phyloP scores from a whole-genome alignment of 2,113 vertebrate species.

The Aleadryas rufinucha region DNA sequence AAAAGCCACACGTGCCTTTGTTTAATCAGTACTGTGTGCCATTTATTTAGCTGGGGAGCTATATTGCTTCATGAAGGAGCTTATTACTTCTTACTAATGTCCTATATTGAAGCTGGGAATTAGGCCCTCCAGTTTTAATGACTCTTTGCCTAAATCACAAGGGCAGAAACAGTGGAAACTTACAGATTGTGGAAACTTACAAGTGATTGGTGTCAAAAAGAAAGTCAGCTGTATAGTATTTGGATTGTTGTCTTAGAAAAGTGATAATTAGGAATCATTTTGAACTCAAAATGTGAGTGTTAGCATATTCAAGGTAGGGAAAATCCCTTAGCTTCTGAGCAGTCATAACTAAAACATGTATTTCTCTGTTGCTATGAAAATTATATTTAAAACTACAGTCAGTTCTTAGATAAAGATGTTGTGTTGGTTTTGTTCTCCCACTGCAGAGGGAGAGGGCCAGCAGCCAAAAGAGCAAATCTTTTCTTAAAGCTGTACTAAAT shows the following conservation, averaged over 20 bases:
- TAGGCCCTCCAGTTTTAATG: constrained; percentile 22
- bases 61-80: not conserved
- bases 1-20: constrained; percentile 9
- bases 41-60: constrained; percentile 29
- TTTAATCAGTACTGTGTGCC: constrained; percentile 6
- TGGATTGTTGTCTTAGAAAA: not conserved
- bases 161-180: not conserved
- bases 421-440: not conserved
- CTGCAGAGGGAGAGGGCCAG: not conserved
- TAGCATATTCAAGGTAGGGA: not conserved
- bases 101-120: constrained; percentile 18
- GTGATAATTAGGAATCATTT: not conserved
- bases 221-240: not conserved
- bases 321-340: not conserved
- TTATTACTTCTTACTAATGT: constrained; percentile 23
- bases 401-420: not conserved
- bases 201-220: not conserved
- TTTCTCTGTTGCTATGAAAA: constrained; percentile 1
- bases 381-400: not conserved
- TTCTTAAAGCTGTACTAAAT: not conserved
- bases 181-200: not conserved
- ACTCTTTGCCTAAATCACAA: not conserved
- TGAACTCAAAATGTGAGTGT: not conserved
- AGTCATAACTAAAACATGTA: not conserved
- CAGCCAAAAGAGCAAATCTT: constrained; percentile 23